Percentiles rank a stretch among this genome's conserved stretches.
Conservation (phyloP, 2,888 invertebrate genomes). For the Lasioglossum villosulum region DNA sequence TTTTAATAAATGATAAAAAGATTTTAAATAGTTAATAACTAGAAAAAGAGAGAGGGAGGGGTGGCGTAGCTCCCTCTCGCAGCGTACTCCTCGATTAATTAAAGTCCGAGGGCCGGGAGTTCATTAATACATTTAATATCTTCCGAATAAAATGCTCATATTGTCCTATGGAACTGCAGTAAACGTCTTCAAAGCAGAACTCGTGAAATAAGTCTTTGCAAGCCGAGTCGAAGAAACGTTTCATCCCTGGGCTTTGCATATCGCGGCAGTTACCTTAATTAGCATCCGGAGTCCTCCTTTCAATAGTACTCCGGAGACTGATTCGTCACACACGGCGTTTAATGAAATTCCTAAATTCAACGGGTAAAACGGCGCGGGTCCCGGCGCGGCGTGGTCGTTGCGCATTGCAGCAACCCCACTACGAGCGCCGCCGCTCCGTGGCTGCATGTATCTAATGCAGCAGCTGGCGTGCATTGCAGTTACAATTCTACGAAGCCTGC, state of each 20-base stretch:
- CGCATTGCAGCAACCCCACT: constrained; percentile 77
- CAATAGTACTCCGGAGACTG: constrained; percentile 3
- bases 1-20: too few species aligned
- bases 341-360: constrained; percentile 63
- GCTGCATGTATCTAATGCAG: constrained; percentile 62
- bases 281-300: not conserved
- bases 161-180: not conserved
- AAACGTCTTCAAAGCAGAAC: not conserved
- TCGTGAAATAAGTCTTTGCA: not conserved
- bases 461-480: constrained; percentile 54
- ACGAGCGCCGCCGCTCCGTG: constrained; percentile 33
- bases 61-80: not conserved
- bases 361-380: constrained; percentile 49
- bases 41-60: too few species aligned
- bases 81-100: not conserved
- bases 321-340: constrained; percentile 47
- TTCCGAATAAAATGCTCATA: not conserved
- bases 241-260: not conserved
- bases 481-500: constrained; percentile 40
- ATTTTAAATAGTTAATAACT: too few species aligned
- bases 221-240: not conserved
- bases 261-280: constrained; percentile 23
- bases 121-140: not conserved
- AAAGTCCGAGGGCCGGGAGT: not conserved
- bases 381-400: constrained; percentile 66